phyloP scores from a whole-genome alignment of 2,888 invertebrate species.

The Agrochola circellaris region DNA sequence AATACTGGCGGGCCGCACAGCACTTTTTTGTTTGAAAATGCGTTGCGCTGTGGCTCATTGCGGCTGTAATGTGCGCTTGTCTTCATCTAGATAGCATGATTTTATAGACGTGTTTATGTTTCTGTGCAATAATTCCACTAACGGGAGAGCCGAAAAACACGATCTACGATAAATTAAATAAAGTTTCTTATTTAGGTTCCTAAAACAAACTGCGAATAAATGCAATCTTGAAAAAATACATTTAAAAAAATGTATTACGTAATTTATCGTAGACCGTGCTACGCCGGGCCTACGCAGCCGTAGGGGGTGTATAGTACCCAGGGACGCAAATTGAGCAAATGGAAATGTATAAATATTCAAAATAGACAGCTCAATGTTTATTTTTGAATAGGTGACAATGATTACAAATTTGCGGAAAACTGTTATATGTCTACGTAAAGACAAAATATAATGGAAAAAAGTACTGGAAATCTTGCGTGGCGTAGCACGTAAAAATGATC shows the following conservation, averaged over 20 bases:
- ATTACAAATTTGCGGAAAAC: neutral
- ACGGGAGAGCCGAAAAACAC: neutral
- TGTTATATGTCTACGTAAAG: neutral
- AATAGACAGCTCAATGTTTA: neutral
- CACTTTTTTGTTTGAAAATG: too few relatives aligned
- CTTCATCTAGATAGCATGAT: neutral
- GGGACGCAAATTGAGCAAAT: neutral
- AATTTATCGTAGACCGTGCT: constrained; percentile 16
- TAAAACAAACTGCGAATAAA: too few relatives aligned
- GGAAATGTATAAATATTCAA: neutral
- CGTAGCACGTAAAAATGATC: neutral
- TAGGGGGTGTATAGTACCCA: neutral
- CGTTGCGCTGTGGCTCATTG: too few relatives aligned
- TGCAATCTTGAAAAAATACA: too few relatives aligned
- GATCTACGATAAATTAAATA: too few relatives aligned
- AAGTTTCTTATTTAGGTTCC: too few relatives aligned
- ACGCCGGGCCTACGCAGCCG: constrained; percentile 23
- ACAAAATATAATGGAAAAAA: neutral
- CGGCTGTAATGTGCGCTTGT: too few relatives aligned
- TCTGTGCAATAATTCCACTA: neutral
- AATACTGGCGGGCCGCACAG: too few relatives aligned
- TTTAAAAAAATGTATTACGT: too few relatives aligned
- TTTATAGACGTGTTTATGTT: neutral
- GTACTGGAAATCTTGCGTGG: neutral
- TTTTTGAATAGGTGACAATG: neutral